phyloP scores from a whole-genome alignment of 2,888 invertebrate genomes.

The Leucozona laternaria region DNA sequence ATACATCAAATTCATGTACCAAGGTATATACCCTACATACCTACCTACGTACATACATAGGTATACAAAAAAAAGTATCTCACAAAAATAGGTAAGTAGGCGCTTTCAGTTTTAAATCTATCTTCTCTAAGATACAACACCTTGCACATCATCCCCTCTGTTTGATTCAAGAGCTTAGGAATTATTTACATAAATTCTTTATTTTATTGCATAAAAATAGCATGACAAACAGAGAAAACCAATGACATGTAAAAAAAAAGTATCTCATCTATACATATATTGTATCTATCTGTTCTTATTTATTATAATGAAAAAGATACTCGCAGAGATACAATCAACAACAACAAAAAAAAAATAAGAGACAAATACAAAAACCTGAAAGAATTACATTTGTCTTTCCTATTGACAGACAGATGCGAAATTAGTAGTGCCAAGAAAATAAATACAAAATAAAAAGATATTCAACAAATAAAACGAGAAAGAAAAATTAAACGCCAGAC shows the following conservation, averaged over 20 bases:
- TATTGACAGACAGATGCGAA: conserved; percentile 66
- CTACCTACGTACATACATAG: too few species aligned
- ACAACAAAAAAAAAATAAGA: conserved; percentile 2
- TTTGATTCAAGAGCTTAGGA: conserved; percentile 16
- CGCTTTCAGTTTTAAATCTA: conserved; percentile 53
- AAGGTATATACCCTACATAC: too few species aligned
- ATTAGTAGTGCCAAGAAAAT: conserved; percentile 24
- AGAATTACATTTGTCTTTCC: conserved; percentile 68
- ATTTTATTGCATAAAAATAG: conserved; percentile 62
- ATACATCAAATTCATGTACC: too few species aligned
- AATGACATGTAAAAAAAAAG: conserved; percentile 53
- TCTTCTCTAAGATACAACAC: conserved; percentile 13
- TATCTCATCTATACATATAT: neutral
- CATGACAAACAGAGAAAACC: conserved; percentile 32
- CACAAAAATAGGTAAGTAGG: too few species aligned
- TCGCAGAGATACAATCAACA: conserved; percentile 3
- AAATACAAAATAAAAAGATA: conserved; percentile 17
- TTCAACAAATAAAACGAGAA: conserved; percentile 1
- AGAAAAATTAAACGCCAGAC: conserved; percentile 26
- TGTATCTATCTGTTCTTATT: neutral
- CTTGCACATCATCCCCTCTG: conserved; percentile 16
- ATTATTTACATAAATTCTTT: conserved; percentile 46
- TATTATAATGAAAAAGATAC: conserved; percentile 20
- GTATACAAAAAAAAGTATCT: too few species aligned
- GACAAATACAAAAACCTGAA: conserved; percentile 37